phyloP scores from a whole-genome alignment of 2,113 vertebrate species.

The Agapornis roseicollis region DNA sequence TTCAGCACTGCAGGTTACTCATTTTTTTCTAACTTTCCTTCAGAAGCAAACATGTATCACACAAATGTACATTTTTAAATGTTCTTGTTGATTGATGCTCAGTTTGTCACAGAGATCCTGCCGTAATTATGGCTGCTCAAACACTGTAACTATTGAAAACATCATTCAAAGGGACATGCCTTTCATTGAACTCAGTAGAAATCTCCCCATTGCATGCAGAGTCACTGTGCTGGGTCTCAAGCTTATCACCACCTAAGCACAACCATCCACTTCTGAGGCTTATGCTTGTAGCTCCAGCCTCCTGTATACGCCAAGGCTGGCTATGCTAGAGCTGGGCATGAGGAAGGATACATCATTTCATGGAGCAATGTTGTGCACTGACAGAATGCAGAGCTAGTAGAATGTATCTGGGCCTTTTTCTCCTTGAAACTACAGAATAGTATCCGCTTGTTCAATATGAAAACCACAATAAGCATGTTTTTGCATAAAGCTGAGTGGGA shows the following conservation, averaged over 20 bases:
- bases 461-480: not conserved
- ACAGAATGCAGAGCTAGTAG: not conserved
- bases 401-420: not conserved
- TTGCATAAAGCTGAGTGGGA: not conserved
- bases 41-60: not conserved
- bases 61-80: not conserved
- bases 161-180: not conserved
- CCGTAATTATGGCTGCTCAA: not conserved
- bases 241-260: not conserved
- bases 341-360: not conserved
- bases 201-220: not conserved
- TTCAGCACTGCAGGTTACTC: not conserved
- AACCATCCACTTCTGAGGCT: not conserved
- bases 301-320: fast-evolving
- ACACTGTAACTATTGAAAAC: not conserved
- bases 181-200: not conserved
- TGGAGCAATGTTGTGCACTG: fast-evolving
- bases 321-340: not conserved
- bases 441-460: not conserved
- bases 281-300: not conserved
- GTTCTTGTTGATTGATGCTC: not conserved
- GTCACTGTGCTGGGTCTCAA: not conserved
- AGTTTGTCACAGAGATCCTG: not conserved
- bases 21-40: not conserved
- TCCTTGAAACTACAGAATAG: not conserved